These are phyloP conservation scores for Megatriorchis doriae DNA, from an alignment of 2,113 vertebrate species.

Conservation along the genomic window DNA sequence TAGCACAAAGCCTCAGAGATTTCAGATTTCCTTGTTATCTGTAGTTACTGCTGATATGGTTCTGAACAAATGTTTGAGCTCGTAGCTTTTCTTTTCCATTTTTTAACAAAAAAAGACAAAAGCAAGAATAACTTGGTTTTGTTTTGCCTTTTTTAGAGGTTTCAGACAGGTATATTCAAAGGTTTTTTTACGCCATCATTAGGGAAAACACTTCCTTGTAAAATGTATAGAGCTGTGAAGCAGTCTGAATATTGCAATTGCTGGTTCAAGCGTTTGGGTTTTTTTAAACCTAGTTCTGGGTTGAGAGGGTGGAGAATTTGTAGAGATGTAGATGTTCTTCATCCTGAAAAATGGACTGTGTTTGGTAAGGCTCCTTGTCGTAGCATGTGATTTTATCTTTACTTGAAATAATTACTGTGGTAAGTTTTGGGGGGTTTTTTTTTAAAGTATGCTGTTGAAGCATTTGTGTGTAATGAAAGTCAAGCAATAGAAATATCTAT, in stretches of 20 bases:
- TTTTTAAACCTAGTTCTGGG: neutral
- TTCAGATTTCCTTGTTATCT: neutral
- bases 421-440: neutral
- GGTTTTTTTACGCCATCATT: neutral
- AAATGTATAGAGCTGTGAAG: neutral
- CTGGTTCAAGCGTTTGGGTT: neutral
- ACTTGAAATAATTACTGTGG: neutral
- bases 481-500: neutral
- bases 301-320: neutral
- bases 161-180: neutral
- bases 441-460: neutral
- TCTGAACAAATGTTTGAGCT: neutral
- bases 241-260: neutral
- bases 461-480: neutral
- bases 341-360: neutral
- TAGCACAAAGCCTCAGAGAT: neutral
- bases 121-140: neutral
- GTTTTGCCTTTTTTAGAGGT: neutral
- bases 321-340: neutral
- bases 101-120: neutral
- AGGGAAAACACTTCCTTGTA: neutral
- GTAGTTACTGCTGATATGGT: neutral
- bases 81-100: neutral
- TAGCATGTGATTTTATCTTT: neutral
- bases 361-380: neutral